Base-by-base conservation (phyloP, 2,113 vertebrate genomes). In the Donacobius atricapilla region DNA sequence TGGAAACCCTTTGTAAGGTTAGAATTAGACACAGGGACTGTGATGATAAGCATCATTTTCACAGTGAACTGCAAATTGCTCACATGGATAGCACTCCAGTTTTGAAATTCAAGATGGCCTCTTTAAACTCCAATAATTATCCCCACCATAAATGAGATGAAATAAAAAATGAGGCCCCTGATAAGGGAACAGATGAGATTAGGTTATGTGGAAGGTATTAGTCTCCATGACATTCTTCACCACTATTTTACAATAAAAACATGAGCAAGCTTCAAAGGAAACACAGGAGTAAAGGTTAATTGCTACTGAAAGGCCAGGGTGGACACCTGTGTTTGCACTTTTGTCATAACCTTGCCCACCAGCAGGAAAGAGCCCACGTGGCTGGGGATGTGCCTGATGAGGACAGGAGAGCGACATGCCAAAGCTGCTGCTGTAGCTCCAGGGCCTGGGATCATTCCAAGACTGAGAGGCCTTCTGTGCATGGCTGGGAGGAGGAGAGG, bases 241-340 rank as follows among this genome's bases (percentile, higher is more conserved):
- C 84, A 91, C 87, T 96, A 93, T 97, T 97, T 98, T 97, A 94
- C 97, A 98, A 97, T 96, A 98, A 98, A 99, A 99, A 99, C 98
- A 73, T 92, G 85, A 98, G 97, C 87, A 89, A 97, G 96, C 97
- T 98, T 98, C 98, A 98, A 98, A 98, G 98, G 98, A 98, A 98
- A 92, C 94, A 89, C 91, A 79, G 90, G 95, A 98, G 94, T 94
- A 98, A 98, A 98, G 98, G 98, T 99, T 99, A 99, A 99, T 99
- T 99, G 97, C 98, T 98, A 95, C 98, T 98, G 96, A 97, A 96
- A 98, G 98, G 93, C 93, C 95, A 98, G 97, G 98, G 97, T 98
- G 98, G 98, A 98, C 98, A 98, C 97, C 73, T 97, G 97, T 35
- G 11, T 96, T 86, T 48, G 97, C 97, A 97, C 97, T 97, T 97